phyloP scores from a whole-genome alignment of 2,797 vertebrate species.

The Macrochelys suwanniensis region DNA sequence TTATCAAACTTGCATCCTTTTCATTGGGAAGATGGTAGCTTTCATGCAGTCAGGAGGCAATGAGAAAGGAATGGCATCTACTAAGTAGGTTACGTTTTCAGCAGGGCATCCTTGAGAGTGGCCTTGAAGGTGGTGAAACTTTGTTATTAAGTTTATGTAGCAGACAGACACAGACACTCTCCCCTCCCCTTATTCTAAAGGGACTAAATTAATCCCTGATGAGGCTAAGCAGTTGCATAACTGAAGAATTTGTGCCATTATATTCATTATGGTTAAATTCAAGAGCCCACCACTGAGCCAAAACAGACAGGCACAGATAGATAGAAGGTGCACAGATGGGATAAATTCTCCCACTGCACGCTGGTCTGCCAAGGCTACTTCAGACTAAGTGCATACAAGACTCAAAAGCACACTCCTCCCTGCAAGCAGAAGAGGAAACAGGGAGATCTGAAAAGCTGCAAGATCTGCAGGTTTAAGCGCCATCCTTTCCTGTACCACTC shows the following conservation, averaged over 20 bases:
- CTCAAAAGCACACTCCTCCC: neutral
- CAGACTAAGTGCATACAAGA: neutral
- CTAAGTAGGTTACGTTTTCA: neutral
- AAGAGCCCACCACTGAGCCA: neutral
- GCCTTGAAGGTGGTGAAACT: neutral
- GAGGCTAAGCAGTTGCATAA: neutral
- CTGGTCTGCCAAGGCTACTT: neutral
- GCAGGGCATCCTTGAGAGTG: neutral
- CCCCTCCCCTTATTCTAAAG: neutral
- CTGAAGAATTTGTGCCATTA: neutral
- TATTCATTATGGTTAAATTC: neutral
- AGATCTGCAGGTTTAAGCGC: neutral
- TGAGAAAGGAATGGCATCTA: neutral
- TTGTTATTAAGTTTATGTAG: neutral
- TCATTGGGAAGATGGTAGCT: neutral
- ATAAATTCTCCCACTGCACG: neutral
- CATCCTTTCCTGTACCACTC: neutral
- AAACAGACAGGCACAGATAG: neutral
- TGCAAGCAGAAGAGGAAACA: neutral
- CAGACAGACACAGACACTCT: neutral
- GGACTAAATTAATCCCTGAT: neutral
- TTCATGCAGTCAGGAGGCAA: neutral
- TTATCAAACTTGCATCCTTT: neutral
- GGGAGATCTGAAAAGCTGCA: neutral
- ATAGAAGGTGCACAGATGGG: conserved; percentile 15